Base-by-base conservation (phyloP, 2,797 vertebrate species). In the Gallinago solitaria region DNA sequence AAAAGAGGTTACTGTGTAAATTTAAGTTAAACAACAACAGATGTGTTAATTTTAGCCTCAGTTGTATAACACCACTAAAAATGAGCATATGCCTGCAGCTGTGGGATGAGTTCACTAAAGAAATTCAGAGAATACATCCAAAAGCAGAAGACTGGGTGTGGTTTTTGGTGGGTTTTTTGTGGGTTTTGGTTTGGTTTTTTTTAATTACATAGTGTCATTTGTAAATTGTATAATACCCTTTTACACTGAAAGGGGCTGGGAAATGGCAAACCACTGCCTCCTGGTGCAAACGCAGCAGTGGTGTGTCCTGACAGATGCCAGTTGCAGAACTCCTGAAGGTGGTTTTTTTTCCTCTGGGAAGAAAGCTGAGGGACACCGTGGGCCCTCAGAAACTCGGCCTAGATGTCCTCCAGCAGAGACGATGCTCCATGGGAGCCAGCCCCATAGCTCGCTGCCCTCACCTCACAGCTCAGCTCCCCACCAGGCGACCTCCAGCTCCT, bases 11-110 rank as follows among this genome's bases (percentile, higher is more conserved):
- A 65, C 9, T 0, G 2, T 81, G 73, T 59, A 81, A 95, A 91
- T 12, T 32, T 23, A 88, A 94, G 73, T 88, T 95, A 92, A 96
- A 65, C 59, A 95, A 84, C 70, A 96, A 95, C 93, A 96, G 91
- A 90, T 90, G 94, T 80, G 84, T 95, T 95, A 94, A 93, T 93
- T 96, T 97, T 93, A 95, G 85, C 69, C 63, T 73, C 16, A 6
- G 67, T 76, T 93, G 78, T 87, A 1, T 86, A 97, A 94, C 23
- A 70, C 53, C 70, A 87, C 67, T 37, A 61, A 68, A 51, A 82
- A 33, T 1, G 10, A 96, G 67, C 67, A 70, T 43, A 28, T 82
- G 80, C 80, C 85, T 84, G n/a, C 87, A 93, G 91, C 83, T 93
- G 91, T 20, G 45, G 50, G 77, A 54, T 41, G 60, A 86, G 35